A percentile compares a stretch with the other conserved stretches of the same genome.
phyloP scores from a whole-genome alignment of 2,113 vertebrate genomes.

The Halcyon malimbica region DNA sequence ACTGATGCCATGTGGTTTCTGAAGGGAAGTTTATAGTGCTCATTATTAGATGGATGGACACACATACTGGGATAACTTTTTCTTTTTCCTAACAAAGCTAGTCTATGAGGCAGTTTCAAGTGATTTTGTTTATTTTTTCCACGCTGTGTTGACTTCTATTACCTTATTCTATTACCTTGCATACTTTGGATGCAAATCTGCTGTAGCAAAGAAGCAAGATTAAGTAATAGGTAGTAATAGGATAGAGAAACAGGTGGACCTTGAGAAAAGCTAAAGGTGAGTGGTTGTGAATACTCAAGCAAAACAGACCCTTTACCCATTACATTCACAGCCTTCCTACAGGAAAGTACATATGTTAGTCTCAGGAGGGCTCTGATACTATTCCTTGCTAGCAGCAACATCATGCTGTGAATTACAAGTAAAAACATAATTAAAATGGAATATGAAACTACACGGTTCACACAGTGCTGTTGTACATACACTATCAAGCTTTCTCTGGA shows the following conservation, averaged over 20 bases:
- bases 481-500: background rate
- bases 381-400: background rate
- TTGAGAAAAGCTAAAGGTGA: background rate
- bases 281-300: background rate
- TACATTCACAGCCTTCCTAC: background rate
- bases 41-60: background rate
- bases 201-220: background rate
- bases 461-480: background rate
- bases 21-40: background rate
- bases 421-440: slow-evolving; percentile 42
- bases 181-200: background rate
- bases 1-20: background rate
- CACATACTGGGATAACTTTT: background rate
- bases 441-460: background rate
- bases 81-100: background rate
- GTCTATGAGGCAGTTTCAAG: background rate
- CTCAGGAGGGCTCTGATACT: background rate
- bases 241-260: background rate
- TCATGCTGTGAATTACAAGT: slow-evolving; percentile 24
- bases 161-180: background rate
- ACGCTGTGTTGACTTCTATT: background rate
- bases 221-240: background rate
- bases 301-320: background rate
- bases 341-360: background rate
- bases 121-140: background rate